Evolutionary conservation across 1,140 invertebrate species (phyloP).

Genomic region (Drosophila insularis): DNA sequence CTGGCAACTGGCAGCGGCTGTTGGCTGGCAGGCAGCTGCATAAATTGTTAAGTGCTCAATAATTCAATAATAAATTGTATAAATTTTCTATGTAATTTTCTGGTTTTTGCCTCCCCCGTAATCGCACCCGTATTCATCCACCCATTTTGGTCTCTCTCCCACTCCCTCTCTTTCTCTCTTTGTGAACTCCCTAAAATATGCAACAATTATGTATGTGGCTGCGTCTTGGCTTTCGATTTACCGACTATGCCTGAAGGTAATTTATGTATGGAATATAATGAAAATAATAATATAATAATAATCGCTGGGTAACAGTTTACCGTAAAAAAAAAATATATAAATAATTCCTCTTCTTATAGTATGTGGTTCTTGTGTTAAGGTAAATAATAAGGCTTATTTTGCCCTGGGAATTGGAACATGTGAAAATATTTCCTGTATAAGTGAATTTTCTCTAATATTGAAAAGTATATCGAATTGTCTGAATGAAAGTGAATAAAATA

Average conservation of each 20-base stretch:
- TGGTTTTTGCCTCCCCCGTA: not conserved
- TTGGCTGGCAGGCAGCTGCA: constrained; percentile 53
- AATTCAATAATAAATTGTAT: constrained; percentile 76
- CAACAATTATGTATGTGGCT: constrained; percentile 62
- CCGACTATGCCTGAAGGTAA: constrained; percentile 50
- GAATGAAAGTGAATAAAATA: not conserved
- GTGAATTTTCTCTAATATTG: not conserved
- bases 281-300: constrained; percentile 72
- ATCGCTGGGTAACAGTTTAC: constrained; percentile 15
- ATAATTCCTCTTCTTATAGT: not conserved
- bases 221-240: constrained; percentile 50
- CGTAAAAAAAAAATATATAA: constrained; percentile 4
- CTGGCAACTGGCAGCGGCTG: constrained; percentile 15
- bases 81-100: constrained; percentile 22
- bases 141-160: not conserved
- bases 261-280: constrained; percentile 68
- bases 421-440: not conserved
- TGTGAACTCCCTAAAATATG: constrained; percentile 64
- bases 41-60: constrained; percentile 77
- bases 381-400: not conserved
- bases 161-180: constrained; percentile 31
- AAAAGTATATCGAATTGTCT: not conserved
- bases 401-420: constrained; percentile 12
- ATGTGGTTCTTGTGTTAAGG: not conserved
- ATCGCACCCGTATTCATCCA: not conserved